phyloP scores from a whole-genome alignment of 2,797 vertebrate species.

The Myioborus miniatus region DNA sequence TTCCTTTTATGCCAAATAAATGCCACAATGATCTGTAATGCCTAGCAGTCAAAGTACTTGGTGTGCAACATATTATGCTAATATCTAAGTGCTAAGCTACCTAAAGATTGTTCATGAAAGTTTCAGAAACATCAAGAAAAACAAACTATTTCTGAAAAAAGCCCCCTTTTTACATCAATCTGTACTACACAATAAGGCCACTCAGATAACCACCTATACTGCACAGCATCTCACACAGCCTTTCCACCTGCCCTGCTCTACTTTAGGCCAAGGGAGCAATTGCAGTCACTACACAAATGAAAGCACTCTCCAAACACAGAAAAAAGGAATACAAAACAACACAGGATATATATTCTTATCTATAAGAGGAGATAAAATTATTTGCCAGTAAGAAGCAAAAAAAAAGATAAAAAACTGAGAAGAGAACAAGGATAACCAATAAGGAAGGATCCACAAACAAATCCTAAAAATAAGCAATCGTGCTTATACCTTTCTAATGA shows the following conservation, averaged over 20 bases:
- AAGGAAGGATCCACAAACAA: not conserved
- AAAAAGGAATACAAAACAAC: not conserved
- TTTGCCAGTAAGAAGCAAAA: not conserved
- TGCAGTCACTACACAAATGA: not conserved
- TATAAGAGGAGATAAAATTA: not conserved
- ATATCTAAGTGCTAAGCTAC: not conserved
- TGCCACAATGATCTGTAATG: not conserved
- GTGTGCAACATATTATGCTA: not conserved
- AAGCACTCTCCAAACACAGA: not conserved
- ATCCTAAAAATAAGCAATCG: not conserved
- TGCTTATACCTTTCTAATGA: not conserved
- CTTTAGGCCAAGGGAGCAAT: not conserved
- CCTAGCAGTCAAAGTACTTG: not conserved
- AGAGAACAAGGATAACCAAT: not conserved
- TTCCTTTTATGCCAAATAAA: not conserved
- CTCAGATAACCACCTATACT: not conserved
- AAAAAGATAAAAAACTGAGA: not conserved
- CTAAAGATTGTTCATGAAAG: not conserved
- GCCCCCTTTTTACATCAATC: not conserved
- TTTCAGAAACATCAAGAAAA: not conserved
- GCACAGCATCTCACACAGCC: rapidly evolving
- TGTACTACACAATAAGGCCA: not conserved
- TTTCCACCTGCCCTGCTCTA: not conserved
- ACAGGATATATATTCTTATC: not conserved
- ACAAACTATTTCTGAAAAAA: not conserved